Evolutionary conservation across 2,113 vertebrate genomes (phyloP).

Genomic region (Scopus umbretta): DNA sequence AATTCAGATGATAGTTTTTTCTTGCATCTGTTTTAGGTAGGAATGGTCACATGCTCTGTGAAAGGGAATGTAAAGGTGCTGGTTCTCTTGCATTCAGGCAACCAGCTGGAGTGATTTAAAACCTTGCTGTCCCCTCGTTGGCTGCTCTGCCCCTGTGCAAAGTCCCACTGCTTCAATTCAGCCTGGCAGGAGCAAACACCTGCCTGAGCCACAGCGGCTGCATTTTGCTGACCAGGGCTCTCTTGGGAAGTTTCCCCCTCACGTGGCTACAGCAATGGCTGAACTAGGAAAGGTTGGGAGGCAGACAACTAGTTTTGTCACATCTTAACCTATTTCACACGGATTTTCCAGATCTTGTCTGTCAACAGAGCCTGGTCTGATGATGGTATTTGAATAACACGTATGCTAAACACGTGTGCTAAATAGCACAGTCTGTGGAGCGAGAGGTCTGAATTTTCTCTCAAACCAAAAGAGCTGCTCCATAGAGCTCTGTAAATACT

Average conservation of each 20-base stretch:
- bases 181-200: background rate
- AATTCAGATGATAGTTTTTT: background rate
- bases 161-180: background rate
- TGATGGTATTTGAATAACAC: background rate
- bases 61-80: background rate
- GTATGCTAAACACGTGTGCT: no score
- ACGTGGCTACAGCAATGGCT: rapidly evolving
- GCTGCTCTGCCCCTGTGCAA: background rate
- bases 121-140: rapidly evolving
- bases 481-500: background rate
- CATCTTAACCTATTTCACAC: background rate
- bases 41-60: rapidly evolving
- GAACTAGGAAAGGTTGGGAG: background rate
- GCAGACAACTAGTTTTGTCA: background rate
- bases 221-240: background rate
- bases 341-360: background rate
- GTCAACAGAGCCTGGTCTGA: background rate
- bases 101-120: background rate
- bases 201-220: background rate
- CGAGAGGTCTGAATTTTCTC: background rate
- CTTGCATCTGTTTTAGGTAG: background rate
- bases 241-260: background rate
- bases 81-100: background rate
- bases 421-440: background rate
- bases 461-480: background rate